Evolutionary conservation across 2,113 vertebrate genomes (phyloP).

Genomic region (Delphinapterus leucas): DNA sequence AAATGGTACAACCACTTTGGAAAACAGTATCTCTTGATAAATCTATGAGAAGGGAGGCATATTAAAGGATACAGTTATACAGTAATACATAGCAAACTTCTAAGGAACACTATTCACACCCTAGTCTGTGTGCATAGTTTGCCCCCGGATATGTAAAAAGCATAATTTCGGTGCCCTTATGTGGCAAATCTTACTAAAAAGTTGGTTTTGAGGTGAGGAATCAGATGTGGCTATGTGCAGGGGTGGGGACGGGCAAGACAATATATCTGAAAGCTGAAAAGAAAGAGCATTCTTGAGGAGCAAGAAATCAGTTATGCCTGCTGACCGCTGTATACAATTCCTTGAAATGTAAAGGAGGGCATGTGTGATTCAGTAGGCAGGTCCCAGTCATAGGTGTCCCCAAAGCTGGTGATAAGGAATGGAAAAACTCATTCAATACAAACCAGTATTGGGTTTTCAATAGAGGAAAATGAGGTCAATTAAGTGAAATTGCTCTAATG

Average conservation of each 20-base stretch:
- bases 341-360: neutral
- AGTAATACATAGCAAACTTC: neutral
- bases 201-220: neutral
- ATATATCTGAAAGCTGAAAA: neutral
- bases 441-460: neutral
- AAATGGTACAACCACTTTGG: neutral
- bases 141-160: neutral
- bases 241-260: accelerated
- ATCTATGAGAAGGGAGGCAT: neutral
- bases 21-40: neutral
- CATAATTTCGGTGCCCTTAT: neutral
- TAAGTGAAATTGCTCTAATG: neutral
- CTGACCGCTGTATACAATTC: neutral
- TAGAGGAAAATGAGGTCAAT: neutral
- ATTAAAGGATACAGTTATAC: neutral
- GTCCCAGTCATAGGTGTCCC: neutral
- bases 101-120: neutral
- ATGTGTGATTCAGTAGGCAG: neutral
- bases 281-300: neutral
- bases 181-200: neutral
- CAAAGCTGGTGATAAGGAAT: neutral
- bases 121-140: neutral
- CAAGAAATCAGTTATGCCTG: neutral
- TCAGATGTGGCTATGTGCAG: neutral
- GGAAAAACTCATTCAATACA: neutral